These are phyloP conservation scores for Setipinna tenuifilis DNA, from an alignment of 2,797 vertebrate genomes.

Conservation along the genomic window DNA sequence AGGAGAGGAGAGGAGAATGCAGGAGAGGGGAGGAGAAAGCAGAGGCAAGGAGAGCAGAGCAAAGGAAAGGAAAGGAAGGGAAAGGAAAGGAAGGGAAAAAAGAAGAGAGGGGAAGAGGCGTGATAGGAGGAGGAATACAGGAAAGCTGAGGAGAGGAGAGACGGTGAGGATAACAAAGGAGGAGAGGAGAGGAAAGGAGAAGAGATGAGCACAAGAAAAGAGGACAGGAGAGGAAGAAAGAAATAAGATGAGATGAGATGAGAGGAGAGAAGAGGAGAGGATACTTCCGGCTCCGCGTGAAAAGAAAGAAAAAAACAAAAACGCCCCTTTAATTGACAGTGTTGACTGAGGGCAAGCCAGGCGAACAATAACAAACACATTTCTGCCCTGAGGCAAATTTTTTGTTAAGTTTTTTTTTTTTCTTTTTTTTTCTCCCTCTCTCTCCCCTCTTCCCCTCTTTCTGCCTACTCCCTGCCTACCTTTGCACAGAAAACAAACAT, in stretches of 20 bases:
- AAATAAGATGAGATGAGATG: conserved; percentile 31
- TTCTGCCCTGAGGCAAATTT: conserved; percentile 60
- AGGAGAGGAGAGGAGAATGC: no score
- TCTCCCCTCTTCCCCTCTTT: conserved; percentile 31
- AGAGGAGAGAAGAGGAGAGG: conserved; percentile 61
- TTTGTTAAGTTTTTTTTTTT: not conserved
- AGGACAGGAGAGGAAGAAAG: conserved; percentile 61
- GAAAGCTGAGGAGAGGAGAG: no score
- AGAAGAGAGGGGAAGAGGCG: no score
- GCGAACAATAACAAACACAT: conserved; percentile 77
- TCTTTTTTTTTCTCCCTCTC: conserved; percentile 56
- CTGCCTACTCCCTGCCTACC: not conserved
- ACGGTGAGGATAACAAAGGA: not conserved
- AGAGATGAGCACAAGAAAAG: conserved; percentile 53
- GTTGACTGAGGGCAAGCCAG: conserved; percentile 70
- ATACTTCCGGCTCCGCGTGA: conserved; percentile 70
- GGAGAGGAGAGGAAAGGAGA: not conserved
- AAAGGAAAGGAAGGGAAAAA: no score
- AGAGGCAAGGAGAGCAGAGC: no score
- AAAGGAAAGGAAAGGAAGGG: no score
- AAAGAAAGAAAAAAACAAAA: conserved; percentile 57
- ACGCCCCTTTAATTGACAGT: conserved; percentile 73
- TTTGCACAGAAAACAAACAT: conserved; percentile 39
- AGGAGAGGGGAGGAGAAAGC: no score
- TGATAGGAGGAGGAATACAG: no score